Percentiles rank a stretch among this genome's conserved stretches.
Evolutionary conservation across 2,113 vertebrate genomes (phyloP).

Genomic region (Neodon shergylaensis): DNA sequence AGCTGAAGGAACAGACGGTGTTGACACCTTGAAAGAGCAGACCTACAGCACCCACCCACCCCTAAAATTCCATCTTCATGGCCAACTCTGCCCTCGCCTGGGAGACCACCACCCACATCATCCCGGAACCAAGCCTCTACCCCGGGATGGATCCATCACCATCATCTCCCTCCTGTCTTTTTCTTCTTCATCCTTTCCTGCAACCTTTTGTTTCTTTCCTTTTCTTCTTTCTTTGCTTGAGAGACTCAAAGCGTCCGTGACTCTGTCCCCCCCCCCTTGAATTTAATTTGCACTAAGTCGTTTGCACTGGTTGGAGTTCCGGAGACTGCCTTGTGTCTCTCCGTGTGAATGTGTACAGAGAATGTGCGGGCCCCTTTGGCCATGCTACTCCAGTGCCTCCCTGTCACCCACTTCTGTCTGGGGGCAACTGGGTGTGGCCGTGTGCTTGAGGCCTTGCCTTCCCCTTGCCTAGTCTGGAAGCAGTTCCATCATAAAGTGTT

Average conservation of each 20-base stretch:
- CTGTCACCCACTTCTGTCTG: not conserved
- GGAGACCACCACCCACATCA: not conserved
- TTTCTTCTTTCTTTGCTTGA: slow-evolving; percentile 20
- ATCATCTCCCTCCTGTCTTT: not conserved
- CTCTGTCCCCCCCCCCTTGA: slow-evolving; percentile 23
- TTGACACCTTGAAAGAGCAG: not conserved
- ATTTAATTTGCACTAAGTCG: slow-evolving; percentile 80
- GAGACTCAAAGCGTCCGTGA: not conserved
- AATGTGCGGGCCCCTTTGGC: slow-evolving; percentile 26
- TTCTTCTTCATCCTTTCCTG: slow-evolving; percentile 23
- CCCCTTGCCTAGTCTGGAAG: slow-evolving; percentile 48
- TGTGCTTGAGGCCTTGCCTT: slow-evolving; percentile 38
- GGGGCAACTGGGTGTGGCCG: not conserved
- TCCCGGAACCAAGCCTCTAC: not conserved
- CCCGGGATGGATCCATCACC: not conserved
- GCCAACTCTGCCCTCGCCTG: not conserved
- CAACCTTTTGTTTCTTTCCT: not conserved
- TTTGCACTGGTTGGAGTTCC: slow-evolving; percentile 74
- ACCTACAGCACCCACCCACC: not conserved
- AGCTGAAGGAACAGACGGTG: not conserved
- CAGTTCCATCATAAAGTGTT: not conserved
- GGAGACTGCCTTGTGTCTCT: not conserved
- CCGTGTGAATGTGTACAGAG: not conserved
- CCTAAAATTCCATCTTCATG: not conserved
- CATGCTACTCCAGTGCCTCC: not conserved